Evolutionary conservation across 2,113 vertebrate genomes (phyloP).

Genomic region (Apus apus): DNA sequence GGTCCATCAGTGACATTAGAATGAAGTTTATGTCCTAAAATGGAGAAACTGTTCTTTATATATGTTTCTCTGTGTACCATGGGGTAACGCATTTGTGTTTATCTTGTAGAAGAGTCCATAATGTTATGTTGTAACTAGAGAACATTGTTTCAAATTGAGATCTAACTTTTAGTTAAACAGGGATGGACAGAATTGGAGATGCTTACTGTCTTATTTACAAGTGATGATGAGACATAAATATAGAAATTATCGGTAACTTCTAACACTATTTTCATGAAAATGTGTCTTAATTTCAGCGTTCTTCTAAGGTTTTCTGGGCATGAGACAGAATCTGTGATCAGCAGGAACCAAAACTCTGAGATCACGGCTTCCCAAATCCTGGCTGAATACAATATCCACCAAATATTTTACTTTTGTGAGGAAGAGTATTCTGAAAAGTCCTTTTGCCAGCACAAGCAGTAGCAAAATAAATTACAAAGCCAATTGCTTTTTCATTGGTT

Average conservation of each 20-base stretch:
- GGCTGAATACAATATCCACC: rapidly evolving
- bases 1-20: background rate
- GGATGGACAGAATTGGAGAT: background rate
- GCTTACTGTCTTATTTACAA: background rate
- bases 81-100: background rate
- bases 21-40: background rate
- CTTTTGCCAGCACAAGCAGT: background rate
- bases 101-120: background rate
- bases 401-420: background rate
- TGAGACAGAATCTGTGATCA: background rate
- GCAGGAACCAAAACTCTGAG: background rate
- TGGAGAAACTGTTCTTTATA: background rate
- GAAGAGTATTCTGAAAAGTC: background rate
- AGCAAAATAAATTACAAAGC: background rate
- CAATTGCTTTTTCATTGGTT: background rate
- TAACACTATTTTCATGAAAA: background rate
- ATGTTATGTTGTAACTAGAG: background rate
- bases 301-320: background rate
- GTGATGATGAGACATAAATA: background rate
- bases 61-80: rapidly evolving
- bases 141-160: background rate
- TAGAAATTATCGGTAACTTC: background rate
- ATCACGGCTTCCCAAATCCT: background rate
- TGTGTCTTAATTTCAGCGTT: background rate
- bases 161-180: background rate